Evolutionary conservation across 64 coral and sea anemone genomes (phyloP), one percentile per base, ranked within the genome.

Genomic region (Astreopora myriophthalma): DNA sequence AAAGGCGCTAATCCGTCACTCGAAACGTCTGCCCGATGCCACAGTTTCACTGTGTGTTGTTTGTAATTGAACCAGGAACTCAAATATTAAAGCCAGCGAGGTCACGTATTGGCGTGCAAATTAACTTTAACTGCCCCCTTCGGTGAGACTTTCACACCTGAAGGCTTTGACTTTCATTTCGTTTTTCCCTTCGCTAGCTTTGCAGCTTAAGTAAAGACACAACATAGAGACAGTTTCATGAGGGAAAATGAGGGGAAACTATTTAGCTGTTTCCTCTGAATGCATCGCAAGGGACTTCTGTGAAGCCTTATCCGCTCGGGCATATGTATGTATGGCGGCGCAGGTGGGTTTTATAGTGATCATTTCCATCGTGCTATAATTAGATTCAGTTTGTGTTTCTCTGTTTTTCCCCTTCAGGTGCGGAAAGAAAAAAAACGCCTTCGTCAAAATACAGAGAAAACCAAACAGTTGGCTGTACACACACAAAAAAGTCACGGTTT

Each of bases 11-110:
- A 55, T 55, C 51, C 17, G 16, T 11, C 11, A 5, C 42, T 6
- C 42, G 5, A 11, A 46, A 46, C 42, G 42, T 11, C 11, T 11
- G 11, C 5, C 5, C n/a, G n/a, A 5, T 16, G 51, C 8, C 0
- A 8, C 8, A 55, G 12, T 55, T 55, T 55, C 51, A 16, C 51
- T 1, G 51, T 55, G 51, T 10, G n/a, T 38, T 42, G 16, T 13
- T 16, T 3, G 77, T 61, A 36, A 81, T 81, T 81, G 34, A 81
- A 81, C 61, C 20, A 81, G 34, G 42, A 60, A 81, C 77, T 55
- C 48, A 81, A 81, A 61, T 81, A 81, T 81, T 81, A 16, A 13
- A 8, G n/a, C n/a, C 12, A 46, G 42, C 49, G 61, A 61, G 48
- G 48, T 36, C 34, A 30, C 35, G n/a, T 20, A 52, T 81, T 58